phyloP scores from a whole-genome alignment of 1,140 invertebrate species.

The Eurosta solidaginis region DNA sequence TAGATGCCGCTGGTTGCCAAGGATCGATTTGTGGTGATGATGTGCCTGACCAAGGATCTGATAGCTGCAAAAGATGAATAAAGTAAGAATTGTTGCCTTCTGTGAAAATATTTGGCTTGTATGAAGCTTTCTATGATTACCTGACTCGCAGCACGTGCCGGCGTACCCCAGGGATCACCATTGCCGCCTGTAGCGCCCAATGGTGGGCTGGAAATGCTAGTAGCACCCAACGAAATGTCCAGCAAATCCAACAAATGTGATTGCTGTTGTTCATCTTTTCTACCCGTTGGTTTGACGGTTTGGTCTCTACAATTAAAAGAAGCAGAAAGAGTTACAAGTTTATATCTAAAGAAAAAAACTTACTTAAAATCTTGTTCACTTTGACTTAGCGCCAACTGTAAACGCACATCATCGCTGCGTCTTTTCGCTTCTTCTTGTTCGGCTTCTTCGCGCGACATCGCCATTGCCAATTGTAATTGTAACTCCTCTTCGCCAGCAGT shows the following conservation, averaged over 20 bases:
- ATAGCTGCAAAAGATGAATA: slow-evolving; percentile 51
- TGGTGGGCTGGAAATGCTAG: slow-evolving; percentile 59
- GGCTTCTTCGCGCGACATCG: slow-evolving; percentile 98
- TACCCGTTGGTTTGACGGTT: slow-evolving; percentile 29
- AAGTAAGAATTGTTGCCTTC: no score
- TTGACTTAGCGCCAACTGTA: slow-evolving; percentile 92
- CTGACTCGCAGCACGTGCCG: slow-evolving; percentile 61
- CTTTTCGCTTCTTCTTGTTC: slow-evolving; percentile 94
- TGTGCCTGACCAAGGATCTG: slow-evolving; percentile 65
- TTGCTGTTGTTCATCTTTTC: slow-evolving; percentile 57
- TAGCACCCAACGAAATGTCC: slow-evolving; percentile 76
- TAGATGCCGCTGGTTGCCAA: slow-evolving; percentile 62
- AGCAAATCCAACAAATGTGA: slow-evolving; percentile 81
- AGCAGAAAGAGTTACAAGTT: neutral
- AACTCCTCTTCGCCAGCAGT: slow-evolving; percentile 97
- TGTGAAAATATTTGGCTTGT: no score
- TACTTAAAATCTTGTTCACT: slow-evolving; percentile 89
- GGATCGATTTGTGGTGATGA: slow-evolving; percentile 63
- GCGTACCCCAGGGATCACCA: slow-evolving; percentile 74
- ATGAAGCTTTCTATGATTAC: no score
- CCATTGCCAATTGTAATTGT: slow-evolving; percentile 95
- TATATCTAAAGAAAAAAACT: slow-evolving; percentile 42
- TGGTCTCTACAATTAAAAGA: slow-evolving; percentile 34
- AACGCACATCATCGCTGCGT: slow-evolving; percentile 89
- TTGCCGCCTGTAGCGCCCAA: slow-evolving; percentile 49